phyloP scores from a whole-genome alignment of 2,888 invertebrate genomes.

The Chymomyza caudatula region DNA sequence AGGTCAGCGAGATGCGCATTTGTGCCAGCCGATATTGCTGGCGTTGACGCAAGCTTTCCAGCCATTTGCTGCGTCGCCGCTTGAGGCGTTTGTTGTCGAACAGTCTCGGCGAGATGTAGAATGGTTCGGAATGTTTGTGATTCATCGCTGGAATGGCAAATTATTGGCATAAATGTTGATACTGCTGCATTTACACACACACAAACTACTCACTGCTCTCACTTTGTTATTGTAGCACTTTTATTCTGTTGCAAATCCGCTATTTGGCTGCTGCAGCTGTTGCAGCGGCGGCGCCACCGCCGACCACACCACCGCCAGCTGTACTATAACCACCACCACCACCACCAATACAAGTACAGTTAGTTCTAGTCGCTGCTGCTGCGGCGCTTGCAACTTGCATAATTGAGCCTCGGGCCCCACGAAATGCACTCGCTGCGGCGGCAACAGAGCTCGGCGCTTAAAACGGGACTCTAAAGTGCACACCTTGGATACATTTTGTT shows the following conservation, averaged over 20 bases:
- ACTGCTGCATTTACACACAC: background rate
- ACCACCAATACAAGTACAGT: constrained; percentile 55
- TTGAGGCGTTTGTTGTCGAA: constrained; percentile 75
- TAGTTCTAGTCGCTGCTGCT: constrained; percentile 37
- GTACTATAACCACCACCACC: constrained; percentile 10
- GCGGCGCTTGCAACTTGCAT: constrained; percentile 60
- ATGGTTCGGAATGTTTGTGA: constrained; percentile 74
- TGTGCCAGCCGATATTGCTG: constrained; percentile 35
- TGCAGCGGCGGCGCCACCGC: constrained; percentile 2
- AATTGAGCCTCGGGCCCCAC: constrained; percentile 41
- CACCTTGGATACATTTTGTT: background rate
- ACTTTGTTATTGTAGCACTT: background rate
- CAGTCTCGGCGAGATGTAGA: constrained; percentile 70
- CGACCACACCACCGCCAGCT: constrained; percentile 5
- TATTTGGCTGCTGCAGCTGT: constrained; percentile 7
- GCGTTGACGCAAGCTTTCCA: constrained; percentile 49
- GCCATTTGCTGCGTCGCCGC: constrained; percentile 61
- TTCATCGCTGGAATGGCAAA: constrained; percentile 37
- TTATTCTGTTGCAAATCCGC: background rate
- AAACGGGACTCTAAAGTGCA: background rate
- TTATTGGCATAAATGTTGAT: background rate
- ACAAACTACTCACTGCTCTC: constrained; percentile 15
- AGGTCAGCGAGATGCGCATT: constrained; percentile 21
- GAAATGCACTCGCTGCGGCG: constrained; percentile 10
- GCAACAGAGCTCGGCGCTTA: background rate